Conservation (phyloP, 2,888 invertebrate genomes). For the Lottia gigantea region DNA sequence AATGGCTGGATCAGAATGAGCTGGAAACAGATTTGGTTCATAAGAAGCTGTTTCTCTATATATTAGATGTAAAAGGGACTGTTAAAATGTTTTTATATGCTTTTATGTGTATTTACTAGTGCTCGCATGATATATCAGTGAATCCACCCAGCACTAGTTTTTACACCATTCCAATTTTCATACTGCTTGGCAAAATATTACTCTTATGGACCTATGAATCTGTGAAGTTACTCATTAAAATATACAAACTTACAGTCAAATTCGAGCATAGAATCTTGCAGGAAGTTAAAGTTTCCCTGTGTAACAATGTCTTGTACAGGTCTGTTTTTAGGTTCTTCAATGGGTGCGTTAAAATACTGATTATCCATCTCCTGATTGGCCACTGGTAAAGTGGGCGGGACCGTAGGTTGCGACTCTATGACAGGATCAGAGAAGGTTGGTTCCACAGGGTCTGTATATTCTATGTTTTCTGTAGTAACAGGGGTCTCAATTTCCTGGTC, state of each 20-base stretch:
- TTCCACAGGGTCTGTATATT: not conserved
- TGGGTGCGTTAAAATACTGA: not conserved
- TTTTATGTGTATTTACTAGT: too few species aligned
- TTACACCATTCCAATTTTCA: too few species aligned
- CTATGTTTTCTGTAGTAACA: not conserved
- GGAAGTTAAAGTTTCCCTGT: slow-evolving; percentile 69
- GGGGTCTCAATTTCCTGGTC: not conserved
- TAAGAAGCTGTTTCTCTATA: too few species aligned
- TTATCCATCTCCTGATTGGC: slow-evolving; percentile 7
- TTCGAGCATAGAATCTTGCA: slow-evolving; percentile 85
- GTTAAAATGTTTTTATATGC: too few species aligned
- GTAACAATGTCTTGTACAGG: slow-evolving; percentile 64
- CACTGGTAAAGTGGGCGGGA: not conserved
- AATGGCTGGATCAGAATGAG: slow-evolving; percentile 62
- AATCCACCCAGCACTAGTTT: too few species aligned
- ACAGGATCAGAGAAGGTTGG: not conserved
- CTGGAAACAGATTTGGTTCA: slow-evolving; percentile 16
- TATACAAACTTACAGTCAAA: slow-evolving; percentile 40
- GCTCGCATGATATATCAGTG: too few species aligned
- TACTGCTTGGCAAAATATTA: too few species aligned
- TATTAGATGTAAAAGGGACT: too few species aligned
- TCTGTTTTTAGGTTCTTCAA: slow-evolving; percentile 33
- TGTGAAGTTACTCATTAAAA: too few species aligned
- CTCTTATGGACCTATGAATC: too few species aligned
- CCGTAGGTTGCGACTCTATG: not conserved